Percentiles rank a stretch among this genome's conserved stretches.
These are phyloP conservation scores for Boulengeromyrus knoepffleri DNA, from an alignment of 2,113 vertebrate species.

Conservation along the genomic window DNA sequence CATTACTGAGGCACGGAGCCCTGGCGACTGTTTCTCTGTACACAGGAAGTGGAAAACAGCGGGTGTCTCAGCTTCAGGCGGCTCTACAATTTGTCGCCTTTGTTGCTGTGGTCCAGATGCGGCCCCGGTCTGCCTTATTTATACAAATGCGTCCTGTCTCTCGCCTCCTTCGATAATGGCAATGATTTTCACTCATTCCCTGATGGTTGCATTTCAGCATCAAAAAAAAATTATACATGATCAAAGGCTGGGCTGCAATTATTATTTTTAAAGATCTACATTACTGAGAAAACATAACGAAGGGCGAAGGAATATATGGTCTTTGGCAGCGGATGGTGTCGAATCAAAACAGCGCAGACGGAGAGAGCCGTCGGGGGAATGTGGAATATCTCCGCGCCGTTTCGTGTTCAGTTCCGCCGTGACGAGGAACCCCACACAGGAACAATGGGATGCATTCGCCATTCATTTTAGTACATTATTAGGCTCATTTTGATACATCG, in stretches of 20 bases:
- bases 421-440: not conserved
- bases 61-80: not conserved
- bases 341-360: not conserved
- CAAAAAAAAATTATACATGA: not conserved
- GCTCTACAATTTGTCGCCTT: not conserved
- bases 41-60: not conserved
- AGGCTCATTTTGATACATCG: not conserved
- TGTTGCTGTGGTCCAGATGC: not conserved
- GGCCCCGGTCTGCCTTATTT: not conserved
- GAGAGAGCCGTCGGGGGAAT: not conserved
- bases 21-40: not conserved
- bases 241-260: not conserved
- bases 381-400: not conserved
- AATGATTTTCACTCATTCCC: not conserved
- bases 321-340: not conserved
- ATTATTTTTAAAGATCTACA: not conserved
- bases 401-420: not conserved
- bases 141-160: not conserved
- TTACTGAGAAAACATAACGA: not conserved
- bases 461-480: not conserved
- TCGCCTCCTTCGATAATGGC: not conserved
- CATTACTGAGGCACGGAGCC: not conserved
- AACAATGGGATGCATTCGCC: not conserved
- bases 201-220: not conserved
- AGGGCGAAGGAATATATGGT: not conserved